Evolutionary conservation across 2,797 vertebrate genomes (phyloP).

Genomic region (Halcyon chelicuti): DNA sequence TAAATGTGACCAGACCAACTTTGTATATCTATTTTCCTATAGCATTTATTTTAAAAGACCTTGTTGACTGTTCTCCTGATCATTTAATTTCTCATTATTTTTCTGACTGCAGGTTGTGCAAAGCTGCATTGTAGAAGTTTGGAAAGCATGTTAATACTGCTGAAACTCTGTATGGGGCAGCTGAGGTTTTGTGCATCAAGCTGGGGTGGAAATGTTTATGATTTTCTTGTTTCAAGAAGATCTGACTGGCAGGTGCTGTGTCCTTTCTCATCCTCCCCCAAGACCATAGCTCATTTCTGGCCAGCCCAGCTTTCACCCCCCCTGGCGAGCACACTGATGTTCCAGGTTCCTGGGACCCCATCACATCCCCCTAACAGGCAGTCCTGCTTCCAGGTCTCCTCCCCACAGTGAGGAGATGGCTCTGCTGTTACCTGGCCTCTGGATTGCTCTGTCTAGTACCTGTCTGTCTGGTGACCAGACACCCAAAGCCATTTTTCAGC

Average conservation of each 20-base stretch:
- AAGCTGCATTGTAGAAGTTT: background rate
- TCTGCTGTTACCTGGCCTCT: accelerated
- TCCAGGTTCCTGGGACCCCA: background rate
- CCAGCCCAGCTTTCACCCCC: background rate
- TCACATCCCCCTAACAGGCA: accelerated
- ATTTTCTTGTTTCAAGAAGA: background rate
- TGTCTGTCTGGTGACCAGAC: background rate
- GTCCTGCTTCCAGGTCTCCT: background rate
- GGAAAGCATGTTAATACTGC: background rate
- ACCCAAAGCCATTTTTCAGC: background rate
- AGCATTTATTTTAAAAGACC: background rate
- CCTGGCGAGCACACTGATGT: accelerated
- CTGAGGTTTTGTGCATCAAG: background rate
- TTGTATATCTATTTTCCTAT: background rate
- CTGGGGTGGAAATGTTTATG: background rate
- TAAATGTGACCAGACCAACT: background rate
- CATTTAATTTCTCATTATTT: background rate
- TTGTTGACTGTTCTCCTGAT: background rate
- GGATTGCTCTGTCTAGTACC: background rate
- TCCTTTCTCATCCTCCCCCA: background rate
- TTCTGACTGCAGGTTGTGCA: background rate
- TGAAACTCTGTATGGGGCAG: background rate
- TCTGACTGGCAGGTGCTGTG: background rate
- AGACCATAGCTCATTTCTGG: background rate
- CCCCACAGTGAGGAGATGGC: background rate